Conservation (phyloP, 2,888 invertebrate genomes). For the Copidosoma aretas region DNA sequence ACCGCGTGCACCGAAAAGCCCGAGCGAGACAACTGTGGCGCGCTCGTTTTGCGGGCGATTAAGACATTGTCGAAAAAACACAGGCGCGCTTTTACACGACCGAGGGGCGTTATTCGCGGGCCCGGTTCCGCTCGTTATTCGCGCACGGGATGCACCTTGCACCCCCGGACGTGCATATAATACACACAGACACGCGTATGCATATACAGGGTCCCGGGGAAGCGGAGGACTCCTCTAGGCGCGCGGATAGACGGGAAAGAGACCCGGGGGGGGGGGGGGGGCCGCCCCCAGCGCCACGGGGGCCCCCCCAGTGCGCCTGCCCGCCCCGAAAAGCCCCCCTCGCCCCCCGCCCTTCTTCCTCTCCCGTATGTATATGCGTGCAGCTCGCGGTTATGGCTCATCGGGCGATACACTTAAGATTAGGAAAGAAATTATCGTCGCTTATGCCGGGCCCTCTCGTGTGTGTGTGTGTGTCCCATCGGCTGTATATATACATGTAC, state of each 20-base stretch:
- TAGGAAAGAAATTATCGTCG: slow-evolving; percentile 36
- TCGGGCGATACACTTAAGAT: slow-evolving; percentile 40
- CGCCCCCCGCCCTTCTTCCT: no score
- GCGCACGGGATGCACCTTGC: slow-evolving; percentile 15
- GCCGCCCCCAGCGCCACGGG: not conserved
- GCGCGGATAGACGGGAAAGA: not conserved
- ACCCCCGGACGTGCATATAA: not conserved
- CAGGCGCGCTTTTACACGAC: no score
- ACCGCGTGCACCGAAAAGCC: no score
- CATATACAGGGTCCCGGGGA: not conserved
- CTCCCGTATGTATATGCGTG: not conserved
- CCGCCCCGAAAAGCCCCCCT: no score
- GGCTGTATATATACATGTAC: no score
- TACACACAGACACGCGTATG: not conserved
- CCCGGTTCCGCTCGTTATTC: not conserved
- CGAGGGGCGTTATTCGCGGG: no score
- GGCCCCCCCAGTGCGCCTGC: no score
- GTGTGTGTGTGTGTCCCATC: no score
- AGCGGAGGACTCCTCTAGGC: not conserved
- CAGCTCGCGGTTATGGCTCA: slow-evolving; percentile 12
- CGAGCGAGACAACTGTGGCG: no score
- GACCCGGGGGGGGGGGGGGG: not conserved
- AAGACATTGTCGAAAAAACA: no score
- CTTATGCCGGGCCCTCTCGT: slow-evolving; percentile 19
- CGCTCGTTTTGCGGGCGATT: no score